Conservation (phyloP, 2,113 vertebrate genomes). For the Solenodon paradoxus region DNA sequence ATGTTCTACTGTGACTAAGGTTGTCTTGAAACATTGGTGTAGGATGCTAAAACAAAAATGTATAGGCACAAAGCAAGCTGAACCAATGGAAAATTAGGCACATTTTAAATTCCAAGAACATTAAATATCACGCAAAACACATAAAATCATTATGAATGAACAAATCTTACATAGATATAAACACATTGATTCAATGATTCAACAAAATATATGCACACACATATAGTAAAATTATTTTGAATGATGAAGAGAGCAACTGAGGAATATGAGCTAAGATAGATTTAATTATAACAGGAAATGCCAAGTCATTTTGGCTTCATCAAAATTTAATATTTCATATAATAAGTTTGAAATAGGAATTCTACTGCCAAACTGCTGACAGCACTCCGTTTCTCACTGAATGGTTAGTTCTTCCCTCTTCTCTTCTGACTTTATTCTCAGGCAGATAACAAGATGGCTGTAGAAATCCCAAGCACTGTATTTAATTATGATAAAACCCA, state of each 20-base stretch:
- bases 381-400: neutral
- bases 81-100: neutral
- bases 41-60: neutral
- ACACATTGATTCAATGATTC: neutral
- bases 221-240: neutral
- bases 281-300: neutral
- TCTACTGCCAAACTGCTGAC: neutral
- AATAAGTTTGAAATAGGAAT: neutral
- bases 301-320: neutral
- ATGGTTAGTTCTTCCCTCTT: neutral
- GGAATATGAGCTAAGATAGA: neutral
- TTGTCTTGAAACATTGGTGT: neutral
- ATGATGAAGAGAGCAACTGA: neutral
- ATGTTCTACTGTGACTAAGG: neutral
- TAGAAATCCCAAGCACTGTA: neutral
- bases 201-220: neutral
- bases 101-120: neutral
- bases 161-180: neutral
- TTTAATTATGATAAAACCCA: neutral
- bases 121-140: neutral
- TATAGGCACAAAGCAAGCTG: neutral
- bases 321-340: neutral
- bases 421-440: neutral
- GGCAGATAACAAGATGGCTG: neutral
- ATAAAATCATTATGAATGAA: neutral